Base-by-base conservation (phyloP, 2,113 vertebrate species). In the Hystrix cristata region DNA sequence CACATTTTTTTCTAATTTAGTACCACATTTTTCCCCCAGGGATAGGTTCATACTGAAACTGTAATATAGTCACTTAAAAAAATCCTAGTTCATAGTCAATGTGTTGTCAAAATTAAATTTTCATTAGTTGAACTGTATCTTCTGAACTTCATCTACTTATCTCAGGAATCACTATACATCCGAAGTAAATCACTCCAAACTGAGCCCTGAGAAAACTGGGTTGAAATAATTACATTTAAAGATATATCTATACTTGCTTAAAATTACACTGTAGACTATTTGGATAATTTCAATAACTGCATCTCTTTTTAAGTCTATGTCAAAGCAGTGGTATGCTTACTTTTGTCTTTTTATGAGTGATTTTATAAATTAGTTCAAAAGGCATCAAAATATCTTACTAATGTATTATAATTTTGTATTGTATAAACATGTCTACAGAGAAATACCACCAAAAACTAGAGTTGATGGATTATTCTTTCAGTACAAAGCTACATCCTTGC, bases 281-380 rank as follows among this genome's bases (percentile, higher is more conserved):
- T 95, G 46, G 76, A 64, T 91, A 97, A 95, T 80, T 74, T 71
- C 90, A 43, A 88, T 64, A 76, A 78, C 90, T 84, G 7, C 16
- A 87, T 84, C 23, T 97, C 25, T 97, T 97, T 95, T 62, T 95
- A 65, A 79, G 19, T 96, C 48, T 96, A 69, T 87, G 46, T 95
- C 51, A 9, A 96, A 92, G 91, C 93, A 48, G 0, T 91, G 14
- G 65, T 83, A 91, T 85, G 38, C 80, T 94, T 96, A 29, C 78
- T 96, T 97, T 97, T 95, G 11, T 94, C 82, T 94, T 95, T 79
- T 88, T 90, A 25, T 67, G 97, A 95, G 84, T 82, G 72, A 71
- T 98, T 98, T 98, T 72, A 90, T 48, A 82, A 96, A 96, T 87
- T 59, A 65, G 93, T 96, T 97, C 96, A 95, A 92, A 96, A 90